phyloP scores from a whole-genome alignment of 2,888 invertebrate genomes.

The Sipha maydis region DNA sequence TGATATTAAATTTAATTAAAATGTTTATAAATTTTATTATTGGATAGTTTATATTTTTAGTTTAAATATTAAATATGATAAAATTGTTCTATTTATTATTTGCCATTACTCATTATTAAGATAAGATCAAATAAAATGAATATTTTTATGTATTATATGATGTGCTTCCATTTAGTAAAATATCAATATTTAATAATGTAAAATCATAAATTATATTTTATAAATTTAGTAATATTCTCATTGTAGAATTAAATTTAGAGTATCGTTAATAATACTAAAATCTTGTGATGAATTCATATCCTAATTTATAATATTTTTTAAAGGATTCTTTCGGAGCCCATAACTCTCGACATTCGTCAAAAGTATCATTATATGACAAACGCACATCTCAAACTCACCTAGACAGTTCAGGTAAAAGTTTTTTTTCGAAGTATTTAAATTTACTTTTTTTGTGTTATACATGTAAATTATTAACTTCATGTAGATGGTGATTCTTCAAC shows the following conservation, averaged over 20 bases:
- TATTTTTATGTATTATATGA: background rate
- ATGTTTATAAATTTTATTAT: too few species aligned
- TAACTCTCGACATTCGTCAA: constrained; percentile 68
- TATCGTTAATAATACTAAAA: too few species aligned
- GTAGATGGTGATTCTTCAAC: constrained; percentile 68
- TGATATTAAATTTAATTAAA: too few species aligned
- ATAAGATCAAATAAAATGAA: background rate
- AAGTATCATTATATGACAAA: constrained; percentile 68
- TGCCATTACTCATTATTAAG: background rate
- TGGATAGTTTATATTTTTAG: too few species aligned
- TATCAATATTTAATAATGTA: too few species aligned
- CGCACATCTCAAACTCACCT: constrained; percentile 64
- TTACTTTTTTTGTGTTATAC: background rate
- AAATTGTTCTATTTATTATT: background rate
- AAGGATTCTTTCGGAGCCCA: constrained; percentile 68
- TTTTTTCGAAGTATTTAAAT: background rate
- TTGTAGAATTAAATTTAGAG: too few species aligned
- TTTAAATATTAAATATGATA: background rate
- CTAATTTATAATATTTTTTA: background rate
- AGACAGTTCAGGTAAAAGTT: constrained; percentile 53
- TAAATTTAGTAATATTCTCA: too few species aligned
- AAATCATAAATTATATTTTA: too few species aligned
- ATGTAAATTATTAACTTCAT: background rate
- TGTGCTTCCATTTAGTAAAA: background rate
- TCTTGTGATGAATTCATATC: too few species aligned